Evolutionary conservation across 2,888 invertebrate genomes (phyloP), one percentile per base, ranked within the genome.

Genomic region (Agrilus biguttatus): DNA sequence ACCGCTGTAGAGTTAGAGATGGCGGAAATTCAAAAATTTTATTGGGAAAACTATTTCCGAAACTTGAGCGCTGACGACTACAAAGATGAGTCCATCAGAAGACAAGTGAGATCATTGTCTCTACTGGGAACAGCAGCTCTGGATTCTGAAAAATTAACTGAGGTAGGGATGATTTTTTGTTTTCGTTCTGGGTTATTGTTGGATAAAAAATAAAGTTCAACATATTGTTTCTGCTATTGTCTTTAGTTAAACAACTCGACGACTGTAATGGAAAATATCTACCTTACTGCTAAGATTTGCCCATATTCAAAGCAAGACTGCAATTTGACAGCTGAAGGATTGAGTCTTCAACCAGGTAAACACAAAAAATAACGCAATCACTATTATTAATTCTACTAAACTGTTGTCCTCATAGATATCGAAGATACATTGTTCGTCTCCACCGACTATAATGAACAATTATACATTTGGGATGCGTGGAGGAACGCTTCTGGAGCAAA

Each of bases 401-500:
- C 4, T 21, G 21, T 21, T 1, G 6, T 2, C 21, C 6, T 21
- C 5, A 21, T 7, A 66, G 68, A 61, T 36, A 55, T 70, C 8
- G 64, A 63, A 44, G 50, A 55, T 3, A 55, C 67, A 19, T 51
- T 71, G 44, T 55, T 63, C 1, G 57, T 52, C 34, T 75, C 75
- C 39, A 68, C 70, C 38, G 67, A 80, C 55, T 75, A 75, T 48
- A 70, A 78, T 43, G 75, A 78, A 58, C 61, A 83, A 39, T 55
- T 67, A 5, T 73, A 77, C 51, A 73, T 73, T 44, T 83, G 83
- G 83, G 70, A 70, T 53, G 69, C 67, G 1, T 83, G 80, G 71
- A 66, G 80, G 49, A 73, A 79, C 53, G 71, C 65, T 1, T 74
- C 78, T 8, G 82, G 82, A 5, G 73, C 63, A 49, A 71, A 71